These are phyloP conservation scores for Oscarella lobularis DNA, from an alignment of 37 sponge, comb jelly and placozoan species.

Conservation along the genomic window DNA sequence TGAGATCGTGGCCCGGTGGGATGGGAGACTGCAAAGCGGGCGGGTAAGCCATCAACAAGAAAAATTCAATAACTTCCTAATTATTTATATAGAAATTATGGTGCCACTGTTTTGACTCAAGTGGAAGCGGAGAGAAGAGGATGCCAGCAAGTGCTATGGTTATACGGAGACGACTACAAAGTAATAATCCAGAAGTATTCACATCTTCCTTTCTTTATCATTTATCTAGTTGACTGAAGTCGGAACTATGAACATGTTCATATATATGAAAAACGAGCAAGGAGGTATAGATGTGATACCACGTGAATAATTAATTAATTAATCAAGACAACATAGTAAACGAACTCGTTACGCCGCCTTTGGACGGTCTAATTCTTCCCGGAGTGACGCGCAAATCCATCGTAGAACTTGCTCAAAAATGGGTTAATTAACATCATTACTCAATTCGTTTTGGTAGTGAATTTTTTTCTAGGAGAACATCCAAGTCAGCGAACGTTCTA, in stretches of 20 bases:
- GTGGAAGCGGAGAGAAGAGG: slow-evolving; percentile 44
- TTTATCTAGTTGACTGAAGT: slow-evolving; percentile 78
- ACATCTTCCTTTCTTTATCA: background rate
- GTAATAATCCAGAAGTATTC: background rate
- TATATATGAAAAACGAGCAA: slow-evolving; percentile 84
- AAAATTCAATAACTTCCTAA: slow-evolving; percentile 4
- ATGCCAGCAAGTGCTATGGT: slow-evolving; percentile 89
- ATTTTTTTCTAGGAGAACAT: slow-evolving; percentile 51
- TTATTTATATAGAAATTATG: slow-evolving; percentile 76
- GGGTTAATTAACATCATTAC: slow-evolving; percentile 31
- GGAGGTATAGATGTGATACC: no score
- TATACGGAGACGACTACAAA: slow-evolving; percentile 73
- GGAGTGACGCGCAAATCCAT: slow-evolving; percentile 90
- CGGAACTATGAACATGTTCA: slow-evolving; percentile 97
- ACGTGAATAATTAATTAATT: no score
- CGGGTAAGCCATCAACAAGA: slow-evolving; percentile 20
- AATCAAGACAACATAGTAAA: slow-evolving; percentile 37
- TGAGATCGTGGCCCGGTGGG: slow-evolving; percentile 92
- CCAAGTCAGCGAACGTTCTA: slow-evolving; percentile 71
- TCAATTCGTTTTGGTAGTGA: background rate
- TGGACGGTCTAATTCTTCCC: slow-evolving; percentile 85
- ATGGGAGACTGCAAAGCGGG: slow-evolving; percentile 82
- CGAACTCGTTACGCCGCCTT: slow-evolving; percentile 95
- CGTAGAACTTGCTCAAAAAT: slow-evolving; percentile 58
- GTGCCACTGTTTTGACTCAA: slow-evolving; percentile 75